These are phyloP conservation scores for Scomber colias DNA, from an alignment of 2,113 vertebrate genomes.

Conservation along the genomic window DNA sequence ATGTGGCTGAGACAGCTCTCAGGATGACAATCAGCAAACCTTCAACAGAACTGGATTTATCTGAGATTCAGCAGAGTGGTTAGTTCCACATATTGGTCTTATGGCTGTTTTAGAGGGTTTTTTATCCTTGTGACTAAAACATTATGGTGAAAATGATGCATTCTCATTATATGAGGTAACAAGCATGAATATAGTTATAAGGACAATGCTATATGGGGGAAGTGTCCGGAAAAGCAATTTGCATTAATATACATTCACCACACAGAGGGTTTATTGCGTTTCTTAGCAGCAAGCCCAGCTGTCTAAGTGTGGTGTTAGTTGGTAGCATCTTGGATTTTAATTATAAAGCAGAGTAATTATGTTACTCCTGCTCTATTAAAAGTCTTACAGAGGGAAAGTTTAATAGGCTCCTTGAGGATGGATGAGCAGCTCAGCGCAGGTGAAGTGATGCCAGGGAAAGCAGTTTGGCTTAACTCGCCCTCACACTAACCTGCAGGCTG, in stretches of 20 bases:
- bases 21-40: too few species aligned
- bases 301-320: not conserved
- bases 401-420: not conserved
- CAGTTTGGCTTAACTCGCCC: slow-evolving; percentile 23
- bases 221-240: not conserved
- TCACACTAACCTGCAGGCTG: slow-evolving; percentile 14
- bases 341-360: slow-evolving; percentile 2
- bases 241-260: not conserved
- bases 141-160: too few species aligned
- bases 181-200: not conserved
- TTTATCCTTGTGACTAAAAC: too few species aligned
- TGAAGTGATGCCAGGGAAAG: slow-evolving; percentile 10
- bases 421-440: slow-evolving; percentile 1
- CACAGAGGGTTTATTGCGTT: not conserved
- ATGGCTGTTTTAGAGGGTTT: too few species aligned
- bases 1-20: not conserved
- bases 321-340: not conserved
- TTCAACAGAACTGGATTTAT: not conserved
- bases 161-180: too few species aligned
- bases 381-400: not conserved
- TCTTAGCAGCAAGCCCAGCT: not conserved
- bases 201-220: too few species aligned
- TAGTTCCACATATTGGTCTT: not conserved
- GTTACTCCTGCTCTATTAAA: not conserved
- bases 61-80: not conserved